Conservation (phyloP, 2,888 invertebrate genomes). For the Parnassius glacialis region DNA sequence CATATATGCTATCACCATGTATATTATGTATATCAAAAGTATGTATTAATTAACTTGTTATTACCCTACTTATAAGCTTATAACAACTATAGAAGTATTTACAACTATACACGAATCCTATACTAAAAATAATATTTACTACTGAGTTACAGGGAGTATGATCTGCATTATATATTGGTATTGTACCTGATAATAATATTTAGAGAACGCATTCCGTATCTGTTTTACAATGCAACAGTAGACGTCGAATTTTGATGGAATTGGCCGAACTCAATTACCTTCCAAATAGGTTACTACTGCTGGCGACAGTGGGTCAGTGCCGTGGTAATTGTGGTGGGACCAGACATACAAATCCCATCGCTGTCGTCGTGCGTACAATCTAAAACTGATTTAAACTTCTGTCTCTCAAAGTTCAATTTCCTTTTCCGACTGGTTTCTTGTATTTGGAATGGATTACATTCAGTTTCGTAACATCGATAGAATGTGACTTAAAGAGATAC, state of each 20-base stretch:
- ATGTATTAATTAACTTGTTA: no score
- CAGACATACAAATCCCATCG: slow-evolving; percentile 52
- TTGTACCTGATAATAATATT: slow-evolving; percentile 7
- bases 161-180: background rate
- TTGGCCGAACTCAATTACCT: slow-evolving; percentile 76
- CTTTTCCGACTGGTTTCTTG: slow-evolving; percentile 1
- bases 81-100: no score
- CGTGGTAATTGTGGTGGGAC: slow-evolving; percentile 69
- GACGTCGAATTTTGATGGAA: slow-evolving; percentile 72
- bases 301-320: slow-evolving; percentile 61
- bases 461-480: slow-evolving; percentile 6
- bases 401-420: slow-evolving; percentile 22
- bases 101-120: no score
- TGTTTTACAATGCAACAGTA: slow-evolving; percentile 73
- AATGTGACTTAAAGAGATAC: slow-evolving; percentile 3
- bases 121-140: no score
- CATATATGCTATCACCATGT: no score
- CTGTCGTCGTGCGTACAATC: slow-evolving; percentile 27
- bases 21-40: no score
- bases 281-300: slow-evolving; percentile 64
- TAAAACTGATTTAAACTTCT: slow-evolving; percentile 28
- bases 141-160: no score
- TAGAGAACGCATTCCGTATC: slow-evolving; percentile 9
- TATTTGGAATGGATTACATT: slow-evolving; percentile 8
- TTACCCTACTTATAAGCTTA: no score